Percentiles rank a stretch among this genome's conserved stretches.
phyloP scores from a whole-genome alignment of 2,888 invertebrate species.

The Cistogaster globosa region DNA sequence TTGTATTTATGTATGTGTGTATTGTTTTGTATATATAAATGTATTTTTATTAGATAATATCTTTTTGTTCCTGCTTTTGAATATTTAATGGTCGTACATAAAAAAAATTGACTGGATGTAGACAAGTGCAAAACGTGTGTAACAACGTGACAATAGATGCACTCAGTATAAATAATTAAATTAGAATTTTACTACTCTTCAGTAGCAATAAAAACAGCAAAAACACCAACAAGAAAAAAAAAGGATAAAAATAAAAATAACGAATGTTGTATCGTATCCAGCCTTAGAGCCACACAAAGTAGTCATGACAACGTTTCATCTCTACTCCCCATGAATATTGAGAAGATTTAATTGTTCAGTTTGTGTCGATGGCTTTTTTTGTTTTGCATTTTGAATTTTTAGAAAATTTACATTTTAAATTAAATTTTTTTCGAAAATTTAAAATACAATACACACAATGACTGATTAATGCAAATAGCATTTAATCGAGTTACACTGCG shows the following conservation, averaged over 20 bases:
- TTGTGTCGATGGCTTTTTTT: constrained; percentile 6
- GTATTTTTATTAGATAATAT: constrained; percentile 51
- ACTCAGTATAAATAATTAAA: constrained; percentile 83
- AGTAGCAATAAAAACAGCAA: constrained; percentile 65
- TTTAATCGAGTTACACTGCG: constrained; percentile 8
- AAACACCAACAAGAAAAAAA: constrained; percentile 15
- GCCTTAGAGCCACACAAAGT: background rate
- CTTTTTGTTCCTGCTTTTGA: constrained; percentile 65
- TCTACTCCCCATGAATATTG: constrained; percentile 60
- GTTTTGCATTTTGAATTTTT: background rate
- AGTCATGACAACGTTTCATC: constrained; percentile 39
- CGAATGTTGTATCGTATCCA: constrained; percentile 56
- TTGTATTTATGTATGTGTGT: constrained; percentile 4
- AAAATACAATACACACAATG: constrained; percentile 44
- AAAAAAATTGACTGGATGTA: background rate
- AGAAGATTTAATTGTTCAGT: constrained; percentile 52
- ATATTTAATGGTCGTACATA: constrained; percentile 44
- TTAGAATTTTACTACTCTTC: constrained; percentile 78
- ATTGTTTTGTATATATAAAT: background rate
- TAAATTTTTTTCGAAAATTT: constrained; percentile 50
- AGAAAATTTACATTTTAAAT: constrained; percentile 57
- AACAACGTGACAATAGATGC: constrained; percentile 78
- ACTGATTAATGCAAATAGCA: constrained; percentile 49
- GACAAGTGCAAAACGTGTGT: constrained; percentile 48
- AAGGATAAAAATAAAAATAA: constrained; percentile 72